Evolutionary conservation across 64 coral and sea anemone species (phyloP), one percentile per base, ranked within the genome.

Genomic region (Actinia equina): DNA sequence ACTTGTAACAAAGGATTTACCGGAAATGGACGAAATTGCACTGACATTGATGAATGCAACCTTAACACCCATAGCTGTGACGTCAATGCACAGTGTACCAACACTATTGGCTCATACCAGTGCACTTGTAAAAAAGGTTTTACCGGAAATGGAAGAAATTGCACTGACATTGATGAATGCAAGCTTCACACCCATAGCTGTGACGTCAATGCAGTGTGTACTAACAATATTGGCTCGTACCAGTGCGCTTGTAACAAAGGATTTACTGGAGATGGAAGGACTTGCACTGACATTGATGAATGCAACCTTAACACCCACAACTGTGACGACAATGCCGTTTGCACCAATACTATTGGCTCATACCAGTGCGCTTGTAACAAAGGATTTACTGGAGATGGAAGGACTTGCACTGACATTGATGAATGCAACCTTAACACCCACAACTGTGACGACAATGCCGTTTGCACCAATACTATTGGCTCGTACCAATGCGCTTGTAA

Each of bases 81-180:
- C 46, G 46, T 49, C 46, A 49, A 49, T 49, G 46, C 46, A 49
- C 4, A 6, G 46, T 49, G 46, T 8, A 49, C 4, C 46, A 81
- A 43, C 17, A 59, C 57, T 18, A 13, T 59, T 59, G 57, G 82
- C 2, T 22, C 23, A 0, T 84, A 84, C 26, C 2, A 60, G 13
- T 84, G 82, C 13, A 37, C 7, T 2, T 86, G 84, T 43, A 43
- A n/a, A 1, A 23, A 46, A 1, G 82, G 55, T 10, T 84, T 58
- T 26, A 8, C 41, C 0, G 53, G 30, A 5, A 8, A 85, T 44
- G 57, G 83, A 42, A 7, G 13, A 19, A 27, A 20, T 14, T 85
- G 78, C 43, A 19, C 9, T 45, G 78, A 81, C 51, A 13, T 81
- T 81, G 78, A 81, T 13, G 78, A 81, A 30, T 81, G 78, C 15